phyloP scores from a whole-genome alignment of 2,888 invertebrate genomes.

The Copidosoma aretas region DNA sequence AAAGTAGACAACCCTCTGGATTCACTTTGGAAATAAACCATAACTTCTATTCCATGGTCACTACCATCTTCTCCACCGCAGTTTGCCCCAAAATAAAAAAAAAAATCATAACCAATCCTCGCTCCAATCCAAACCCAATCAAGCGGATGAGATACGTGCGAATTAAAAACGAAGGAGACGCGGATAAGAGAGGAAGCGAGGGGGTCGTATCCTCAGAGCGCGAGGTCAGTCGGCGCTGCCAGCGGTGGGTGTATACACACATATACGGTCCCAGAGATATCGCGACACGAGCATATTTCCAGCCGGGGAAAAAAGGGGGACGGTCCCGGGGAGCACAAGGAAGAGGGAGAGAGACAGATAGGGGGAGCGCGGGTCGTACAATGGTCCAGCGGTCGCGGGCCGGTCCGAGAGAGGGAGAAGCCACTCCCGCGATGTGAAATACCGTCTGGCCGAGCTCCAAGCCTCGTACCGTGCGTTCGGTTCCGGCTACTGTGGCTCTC shows the following conservation, averaged over 20 bases:
- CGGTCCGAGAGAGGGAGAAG: constrained; percentile 1
- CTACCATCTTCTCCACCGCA: no score
- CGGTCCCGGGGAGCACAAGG: constrained; percentile 40
- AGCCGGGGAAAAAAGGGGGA: constrained; percentile 46
- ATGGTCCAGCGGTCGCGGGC: constrained; percentile 57
- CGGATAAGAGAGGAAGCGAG: constrained; percentile 7
- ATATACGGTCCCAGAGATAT: constrained; percentile 22
- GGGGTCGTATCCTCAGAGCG: neutral
- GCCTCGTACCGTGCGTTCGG: constrained; percentile 57
- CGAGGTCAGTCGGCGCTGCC: neutral
- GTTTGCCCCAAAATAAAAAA: no score
- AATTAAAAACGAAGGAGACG: no score
- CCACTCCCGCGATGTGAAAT: constrained; percentile 51
- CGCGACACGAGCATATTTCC: constrained; percentile 57
- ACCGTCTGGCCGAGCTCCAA: constrained; percentile 59
- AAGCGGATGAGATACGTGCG: no score
- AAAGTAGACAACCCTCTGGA: no score
- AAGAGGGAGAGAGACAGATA: constrained; percentile 37
- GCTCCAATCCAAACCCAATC: no score
- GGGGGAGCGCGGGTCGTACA: constrained; percentile 52
- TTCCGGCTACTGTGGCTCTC: constrained; percentile 52
- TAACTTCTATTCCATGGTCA: no score
- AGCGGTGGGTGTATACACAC: no score
- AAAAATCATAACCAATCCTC: no score
- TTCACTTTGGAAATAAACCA: no score